These are phyloP conservation scores for Enhydra lutris DNA, from an alignment of 2,113 vertebrate species.

Conservation along the genomic window DNA sequence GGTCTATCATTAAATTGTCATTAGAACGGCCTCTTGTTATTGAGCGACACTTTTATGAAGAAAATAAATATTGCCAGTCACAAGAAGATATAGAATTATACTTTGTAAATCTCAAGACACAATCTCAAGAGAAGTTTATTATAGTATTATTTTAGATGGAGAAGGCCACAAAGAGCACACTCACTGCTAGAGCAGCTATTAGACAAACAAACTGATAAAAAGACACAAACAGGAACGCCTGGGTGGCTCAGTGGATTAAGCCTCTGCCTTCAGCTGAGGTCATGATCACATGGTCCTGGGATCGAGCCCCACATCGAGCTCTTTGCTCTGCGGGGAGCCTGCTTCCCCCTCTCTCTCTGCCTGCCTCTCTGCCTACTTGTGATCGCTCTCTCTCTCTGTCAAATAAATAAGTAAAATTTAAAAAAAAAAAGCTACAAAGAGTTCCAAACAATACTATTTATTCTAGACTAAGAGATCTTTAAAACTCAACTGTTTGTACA, in stretches of 20 bases:
- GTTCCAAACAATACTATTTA: background rate
- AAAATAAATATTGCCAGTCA: slow-evolving; percentile 64
- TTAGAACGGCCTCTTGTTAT: slow-evolving; percentile 57
- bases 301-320: too few species aligned
- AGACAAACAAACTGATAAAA: slow-evolving; percentile 30
- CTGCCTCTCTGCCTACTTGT: too few species aligned
- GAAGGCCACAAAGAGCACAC: background rate
- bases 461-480: slow-evolving; percentile 17
- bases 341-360: too few species aligned
- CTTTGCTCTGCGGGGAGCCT: too few species aligned
- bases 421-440: slow-evolving; percentile 19
- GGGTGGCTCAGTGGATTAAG: too few species aligned
- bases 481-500: background rate
- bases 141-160: slow-evolving; percentile 61
- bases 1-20: slow-evolving; percentile 68
- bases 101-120: slow-evolving; percentile 65
- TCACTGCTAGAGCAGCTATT: slow-evolving; percentile 3
- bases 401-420: too few species aligned
- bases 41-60: slow-evolving; percentile 52
- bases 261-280: too few species aligned
- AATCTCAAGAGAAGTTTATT: slow-evolving; percentile 57
- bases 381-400: too few species aligned
- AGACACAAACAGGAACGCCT: background rate
- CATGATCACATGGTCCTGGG: too few species aligned
- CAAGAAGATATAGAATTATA: slow-evolving; percentile 40